Evolutionary conservation across 2,888 invertebrate genomes (phyloP), one percentile per base, ranked within the genome.

Genomic region (Charanyca ferruginea): DNA sequence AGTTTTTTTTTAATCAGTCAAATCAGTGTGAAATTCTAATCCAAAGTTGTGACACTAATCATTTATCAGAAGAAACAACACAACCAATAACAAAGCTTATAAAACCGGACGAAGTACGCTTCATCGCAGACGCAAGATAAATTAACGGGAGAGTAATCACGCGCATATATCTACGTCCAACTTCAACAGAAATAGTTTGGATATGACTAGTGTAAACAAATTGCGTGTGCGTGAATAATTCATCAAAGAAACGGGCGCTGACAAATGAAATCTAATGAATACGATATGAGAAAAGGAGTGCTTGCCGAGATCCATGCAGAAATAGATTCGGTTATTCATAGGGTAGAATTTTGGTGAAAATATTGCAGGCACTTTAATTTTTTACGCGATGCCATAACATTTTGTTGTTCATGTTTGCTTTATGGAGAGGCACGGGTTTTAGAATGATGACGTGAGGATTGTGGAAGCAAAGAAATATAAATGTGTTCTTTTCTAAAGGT

Each of bases 221-320:
- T 92, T 90, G 92, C 88, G 84, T 88, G 83, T 86, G 81, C 85
- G 87, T 94, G 93, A 94, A 94, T 94, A 91, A 93, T 94, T 92
- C 92, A 94, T 94, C 92, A 92, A 91, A 92, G 91, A 90, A 91
- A 88, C 89, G 82, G 85, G 91, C 87, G 88, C 91, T 93, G 93
- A 93, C 93, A 93, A 94, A 94, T 94, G 93, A 93, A 93, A 94
- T 93, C 89, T 93, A 93, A 93, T 93, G 93, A 94, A 94, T 94
- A 93, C 85, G 90, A 91, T 94, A 94, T 94, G 94, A 94, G 93
- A 88, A 79, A 78, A 84, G 85, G 82, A 84, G 79, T 86, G 81
- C 83, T 80, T 73, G 80, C 86, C 23, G 87, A 90, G 91, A 92
- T 91, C 91, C 80, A 78, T 86, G 81, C 82, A 80, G 77, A 81